phyloP scores from a whole-genome alignment of 2,888 invertebrate species.

The Athetis lepigone region DNA sequence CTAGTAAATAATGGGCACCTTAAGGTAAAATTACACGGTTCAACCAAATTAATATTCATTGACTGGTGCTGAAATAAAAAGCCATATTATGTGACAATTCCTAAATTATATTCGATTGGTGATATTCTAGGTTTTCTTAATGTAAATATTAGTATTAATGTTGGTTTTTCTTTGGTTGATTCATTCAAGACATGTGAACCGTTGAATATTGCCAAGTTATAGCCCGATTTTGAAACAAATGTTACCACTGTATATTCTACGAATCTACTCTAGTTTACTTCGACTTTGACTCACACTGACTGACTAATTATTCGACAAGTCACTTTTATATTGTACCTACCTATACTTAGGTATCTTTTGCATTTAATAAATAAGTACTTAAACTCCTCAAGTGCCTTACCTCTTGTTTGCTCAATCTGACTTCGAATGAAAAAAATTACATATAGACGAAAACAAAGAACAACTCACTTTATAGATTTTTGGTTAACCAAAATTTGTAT shows the following conservation, averaged over 20 bases:
- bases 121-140: background rate
- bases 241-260: background rate
- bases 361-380: constrained; percentile 28
- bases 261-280: background rate
- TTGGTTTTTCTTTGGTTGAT: background rate
- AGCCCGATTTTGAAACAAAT: constrained; percentile 13
- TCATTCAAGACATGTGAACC: background rate
- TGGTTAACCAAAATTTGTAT: too few species aligned
- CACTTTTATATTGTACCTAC: background rate
- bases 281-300: background rate
- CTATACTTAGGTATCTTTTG: constrained; percentile 3
- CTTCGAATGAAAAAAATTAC: too few species aligned
- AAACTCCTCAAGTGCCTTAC: background rate
- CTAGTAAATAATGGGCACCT: too few species aligned
- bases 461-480: too few species aligned
- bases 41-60: background rate
- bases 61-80: background rate
- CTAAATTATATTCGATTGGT: too few species aligned
- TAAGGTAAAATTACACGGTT: background rate
- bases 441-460: too few species aligned
- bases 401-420: constrained; percentile 25
- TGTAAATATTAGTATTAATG: background rate
- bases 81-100: too few species aligned
- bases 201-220: constrained; percentile 3
- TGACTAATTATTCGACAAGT: constrained; percentile 1